Evolutionary conservation across 2,113 vertebrate species (phyloP).

Genomic region (Sula dactylatra): DNA sequence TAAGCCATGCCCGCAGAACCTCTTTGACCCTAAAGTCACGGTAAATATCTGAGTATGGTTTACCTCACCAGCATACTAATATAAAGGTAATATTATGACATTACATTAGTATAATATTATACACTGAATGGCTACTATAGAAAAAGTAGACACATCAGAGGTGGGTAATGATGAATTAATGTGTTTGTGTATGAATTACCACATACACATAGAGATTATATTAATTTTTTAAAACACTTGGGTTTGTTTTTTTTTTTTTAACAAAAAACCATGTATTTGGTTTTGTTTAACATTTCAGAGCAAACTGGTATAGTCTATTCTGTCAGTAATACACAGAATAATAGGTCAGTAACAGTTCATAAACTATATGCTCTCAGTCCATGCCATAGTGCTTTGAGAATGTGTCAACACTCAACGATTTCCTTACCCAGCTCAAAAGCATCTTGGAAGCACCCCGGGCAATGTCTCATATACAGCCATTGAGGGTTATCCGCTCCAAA

Average conservation of each 20-base stretch:
- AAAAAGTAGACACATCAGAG: background rate
- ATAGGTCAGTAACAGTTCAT: background rate
- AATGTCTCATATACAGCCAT: slow-evolving; percentile 64
- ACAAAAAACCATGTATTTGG: background rate
- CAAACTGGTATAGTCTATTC: background rate
- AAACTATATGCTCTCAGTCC: background rate
- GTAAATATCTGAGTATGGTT: background rate
- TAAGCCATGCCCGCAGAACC: background rate
- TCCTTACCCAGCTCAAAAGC: slow-evolving; percentile 68
- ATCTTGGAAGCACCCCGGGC: slow-evolving; percentile 61
- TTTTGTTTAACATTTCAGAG: background rate
- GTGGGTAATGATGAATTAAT: background rate
- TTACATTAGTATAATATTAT: slow-evolving; percentile 36
- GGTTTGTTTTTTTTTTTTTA: background rate
- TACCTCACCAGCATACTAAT: background rate
- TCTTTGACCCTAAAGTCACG: background rate
- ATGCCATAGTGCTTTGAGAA: slow-evolving; percentile 58
- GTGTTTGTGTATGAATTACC: background rate
- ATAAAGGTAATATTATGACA: background rate
- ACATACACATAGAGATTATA: background rate
- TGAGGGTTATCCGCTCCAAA: slow-evolving; percentile 66
- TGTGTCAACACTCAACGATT: slow-evolving; percentile 41
- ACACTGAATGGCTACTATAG: slow-evolving; percentile 42
- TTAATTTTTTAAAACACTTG: background rate
- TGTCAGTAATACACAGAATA: background rate